Percentiles rank a stretch among this genome's conserved stretches.
phyloP scores from a whole-genome alignment of 2,113 vertebrate species.

The Cynocephalus volans region DNA sequence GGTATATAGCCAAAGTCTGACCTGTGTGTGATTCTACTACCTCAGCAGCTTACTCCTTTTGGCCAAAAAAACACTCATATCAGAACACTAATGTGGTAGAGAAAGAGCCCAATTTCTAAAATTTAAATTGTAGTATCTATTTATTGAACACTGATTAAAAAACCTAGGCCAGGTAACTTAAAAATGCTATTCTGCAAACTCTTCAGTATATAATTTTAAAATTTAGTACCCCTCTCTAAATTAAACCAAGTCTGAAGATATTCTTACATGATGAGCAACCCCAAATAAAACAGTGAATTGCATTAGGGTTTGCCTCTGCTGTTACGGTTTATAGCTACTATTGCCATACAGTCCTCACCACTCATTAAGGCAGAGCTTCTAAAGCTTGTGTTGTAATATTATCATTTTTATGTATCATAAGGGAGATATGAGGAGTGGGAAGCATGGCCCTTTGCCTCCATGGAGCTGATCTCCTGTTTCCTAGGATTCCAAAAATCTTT shows the following conservation, averaged over 20 bases:
- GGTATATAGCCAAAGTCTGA: neutral
- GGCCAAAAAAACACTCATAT: neutral
- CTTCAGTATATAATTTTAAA: constrained; percentile 17
- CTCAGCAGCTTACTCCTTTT: neutral
- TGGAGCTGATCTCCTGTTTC: neutral
- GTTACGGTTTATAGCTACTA: neutral
- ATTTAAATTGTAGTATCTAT: neutral
- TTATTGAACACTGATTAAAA: constrained; percentile 7
- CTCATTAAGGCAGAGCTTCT: neutral
- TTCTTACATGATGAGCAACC: neutral
- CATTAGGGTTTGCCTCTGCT: neutral
- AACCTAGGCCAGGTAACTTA: neutral
- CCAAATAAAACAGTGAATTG: constrained; percentile 6
- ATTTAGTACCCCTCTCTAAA: neutral
- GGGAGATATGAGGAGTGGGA: neutral
- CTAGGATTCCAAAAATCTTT: neutral
- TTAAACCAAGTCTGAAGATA: constrained; percentile 30
- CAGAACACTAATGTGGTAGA: constrained; percentile 27
- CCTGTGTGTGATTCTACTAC: neutral
- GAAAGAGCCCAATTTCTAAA: neutral
- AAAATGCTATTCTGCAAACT: constrained; percentile 22
- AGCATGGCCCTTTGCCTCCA: neutral
- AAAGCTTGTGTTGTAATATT: neutral
- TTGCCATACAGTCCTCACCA: neutral
- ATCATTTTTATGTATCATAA: neutral